Base-by-base conservation (phyloP, 1,140 invertebrate species). In the Colletes gigas region DNA sequence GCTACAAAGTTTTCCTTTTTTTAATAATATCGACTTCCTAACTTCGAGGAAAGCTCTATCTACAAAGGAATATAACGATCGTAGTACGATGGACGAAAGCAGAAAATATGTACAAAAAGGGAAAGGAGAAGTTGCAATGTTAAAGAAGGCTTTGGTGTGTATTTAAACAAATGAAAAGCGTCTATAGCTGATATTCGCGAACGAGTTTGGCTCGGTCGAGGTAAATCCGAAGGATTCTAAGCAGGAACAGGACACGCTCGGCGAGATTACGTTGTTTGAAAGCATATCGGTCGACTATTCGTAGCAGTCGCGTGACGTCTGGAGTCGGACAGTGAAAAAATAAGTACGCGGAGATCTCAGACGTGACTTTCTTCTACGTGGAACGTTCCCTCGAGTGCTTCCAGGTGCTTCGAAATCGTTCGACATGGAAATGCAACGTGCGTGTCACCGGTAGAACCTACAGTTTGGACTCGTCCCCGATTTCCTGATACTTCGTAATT, bases 201-300 rank as follows among this genome's bases (percentile, higher is more conserved):
- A 73, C 77, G 70, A 73, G 70, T 71, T 73, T 50, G 41, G 14
- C 15, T 15, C 14, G 41, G 50, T 79, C 60, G 69, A 50, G 50
- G 60, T 47, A 17, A 30, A 54, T 78, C 52, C 30, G 47, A 63
- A 72, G 52, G 60, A 73, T 57, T 79, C 50, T 79, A 73, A 79
- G 50, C 70, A 79, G 77, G 77, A 66, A 79, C 70, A 79, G 69
- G 77, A 55, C 60, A 79, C 77, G 47, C 77, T 79, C 60, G 77
- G 65, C 41, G 70, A 79, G 50, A 73, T 63, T 70, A 79, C 41
- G 55, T 60, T 60, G 44, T n/a, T 30, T 55, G 69, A 78, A 71
- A 79, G 69, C 68, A 71, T 55, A 55, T 65, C 19, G 47, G 65
- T 69, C 41, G 68, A 55, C 39, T 55, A 63, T 17, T 30, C 41